A percentile compares a stretch with the other conserved stretches of the same genome.
Evolutionary conservation across 2,113 vertebrate species (phyloP).

Genomic region (Setophaga coronata): DNA sequence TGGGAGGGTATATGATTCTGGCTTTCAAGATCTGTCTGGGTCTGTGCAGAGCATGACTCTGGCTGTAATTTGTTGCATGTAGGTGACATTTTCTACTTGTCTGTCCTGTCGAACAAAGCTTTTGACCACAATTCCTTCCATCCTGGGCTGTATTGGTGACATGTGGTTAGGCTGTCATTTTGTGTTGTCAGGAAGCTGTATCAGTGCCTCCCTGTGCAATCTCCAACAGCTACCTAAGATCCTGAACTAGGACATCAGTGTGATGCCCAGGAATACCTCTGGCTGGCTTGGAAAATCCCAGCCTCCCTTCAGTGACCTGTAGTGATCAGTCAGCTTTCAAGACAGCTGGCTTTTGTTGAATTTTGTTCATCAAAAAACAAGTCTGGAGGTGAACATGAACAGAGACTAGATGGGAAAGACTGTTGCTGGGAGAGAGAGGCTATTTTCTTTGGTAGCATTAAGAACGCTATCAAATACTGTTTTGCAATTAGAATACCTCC

Average conservation of each 20-base stretch:
- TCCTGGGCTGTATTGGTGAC: background rate
- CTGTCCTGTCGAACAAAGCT: background rate
- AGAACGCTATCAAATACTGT: background rate
- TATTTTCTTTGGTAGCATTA: background rate
- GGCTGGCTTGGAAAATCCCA: background rate
- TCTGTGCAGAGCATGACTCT: background rate
- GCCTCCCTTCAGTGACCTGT: background rate
- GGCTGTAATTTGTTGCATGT: background rate
- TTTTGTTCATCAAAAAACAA: background rate
- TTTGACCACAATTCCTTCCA: background rate
- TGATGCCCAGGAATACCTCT: fast-evolving
- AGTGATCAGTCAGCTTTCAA: background rate
- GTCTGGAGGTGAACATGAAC: background rate
- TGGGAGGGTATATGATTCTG: background rate
- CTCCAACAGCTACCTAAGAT: background rate
- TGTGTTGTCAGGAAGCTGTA: fast-evolving
- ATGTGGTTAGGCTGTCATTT: background rate
- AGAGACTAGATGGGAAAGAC: background rate
- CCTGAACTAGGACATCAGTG: background rate
- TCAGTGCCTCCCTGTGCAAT: background rate
- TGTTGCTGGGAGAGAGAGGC: background rate
- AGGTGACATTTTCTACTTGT: background rate
- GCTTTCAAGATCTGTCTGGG: background rate
- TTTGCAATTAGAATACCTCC: background rate
- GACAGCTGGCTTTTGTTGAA: background rate